Evolutionary conservation across 2,113 vertebrate species (phyloP).

Genomic region (Orycteropus afer): DNA sequence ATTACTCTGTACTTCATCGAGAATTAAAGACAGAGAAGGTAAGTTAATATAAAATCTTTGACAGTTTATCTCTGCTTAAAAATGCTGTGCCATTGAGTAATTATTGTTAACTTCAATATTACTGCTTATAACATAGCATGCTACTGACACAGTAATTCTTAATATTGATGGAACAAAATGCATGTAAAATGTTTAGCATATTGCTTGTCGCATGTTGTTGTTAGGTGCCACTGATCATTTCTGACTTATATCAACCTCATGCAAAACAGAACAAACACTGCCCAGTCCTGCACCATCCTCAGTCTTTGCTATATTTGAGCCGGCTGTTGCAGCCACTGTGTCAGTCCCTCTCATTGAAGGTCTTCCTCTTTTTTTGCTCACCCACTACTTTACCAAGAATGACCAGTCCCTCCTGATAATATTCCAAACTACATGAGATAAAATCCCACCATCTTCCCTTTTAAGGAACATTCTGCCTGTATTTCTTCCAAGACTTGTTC

Average conservation of each 20-base stretch:
- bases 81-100: background rate
- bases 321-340: background rate
- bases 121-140: background rate
- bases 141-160: background rate
- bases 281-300: background rate
- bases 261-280: background rate
- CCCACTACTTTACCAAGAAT: background rate
- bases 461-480: background rate
- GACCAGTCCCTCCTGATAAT: background rate
- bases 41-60: background rate
- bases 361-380: background rate
- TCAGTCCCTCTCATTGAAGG: background rate
- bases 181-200: background rate
- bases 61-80: background rate
- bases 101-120: slow-evolving; percentile 12
- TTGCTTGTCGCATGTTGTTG: background rate
- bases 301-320: background rate
- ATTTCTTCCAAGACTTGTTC: background rate
- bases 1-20: background rate
- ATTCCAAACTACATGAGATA: background rate
- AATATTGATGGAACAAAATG: background rate
- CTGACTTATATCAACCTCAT: background rate
- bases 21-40: background rate
- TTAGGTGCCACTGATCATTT: background rate
- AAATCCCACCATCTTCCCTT: background rate